phyloP scores from a whole-genome alignment of 1,140 invertebrate genomes.

The Calycopis cecrops region DNA sequence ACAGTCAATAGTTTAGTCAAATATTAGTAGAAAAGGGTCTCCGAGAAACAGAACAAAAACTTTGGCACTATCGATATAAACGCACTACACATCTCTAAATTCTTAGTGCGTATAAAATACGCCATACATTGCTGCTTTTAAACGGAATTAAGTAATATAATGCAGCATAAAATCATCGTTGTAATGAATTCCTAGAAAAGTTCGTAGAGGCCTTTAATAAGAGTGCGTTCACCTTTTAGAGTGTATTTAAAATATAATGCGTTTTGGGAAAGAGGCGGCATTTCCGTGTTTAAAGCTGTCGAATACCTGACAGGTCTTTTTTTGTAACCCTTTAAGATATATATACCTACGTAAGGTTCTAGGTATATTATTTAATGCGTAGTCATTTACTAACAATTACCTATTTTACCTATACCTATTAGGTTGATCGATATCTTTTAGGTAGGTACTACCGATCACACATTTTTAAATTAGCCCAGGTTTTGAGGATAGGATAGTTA shows the following conservation, averaged over 20 bases:
- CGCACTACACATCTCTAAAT: constrained; percentile 19
- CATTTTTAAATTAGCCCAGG: no score
- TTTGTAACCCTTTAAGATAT: no score
- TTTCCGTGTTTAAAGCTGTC: constrained; percentile 48
- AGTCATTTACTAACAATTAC: no score
- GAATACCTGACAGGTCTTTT: no score
- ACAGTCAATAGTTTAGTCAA: no score
- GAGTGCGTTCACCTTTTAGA: constrained; percentile 57
- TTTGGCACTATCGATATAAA: constrained; percentile 23
- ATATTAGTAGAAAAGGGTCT: neutral
- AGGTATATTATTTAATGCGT: no score
- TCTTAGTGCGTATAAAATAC: neutral
- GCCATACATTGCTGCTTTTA: constrained; percentile 25
- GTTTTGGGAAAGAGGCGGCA: constrained; percentile 54
- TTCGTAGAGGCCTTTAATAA: constrained; percentile 58
- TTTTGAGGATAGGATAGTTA: no score
- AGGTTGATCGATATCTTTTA: no score
- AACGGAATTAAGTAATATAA: neutral
- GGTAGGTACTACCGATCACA: no score
- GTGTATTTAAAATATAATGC: constrained; percentile 45
- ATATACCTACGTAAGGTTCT: no score
- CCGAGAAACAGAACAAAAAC: neutral
- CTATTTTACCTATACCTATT: no score
- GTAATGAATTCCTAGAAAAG: constrained; percentile 36
- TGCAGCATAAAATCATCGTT: constrained; percentile 29